phyloP scores from a whole-genome alignment of 2,113 vertebrate species.

The Loxodonta africana region DNA sequence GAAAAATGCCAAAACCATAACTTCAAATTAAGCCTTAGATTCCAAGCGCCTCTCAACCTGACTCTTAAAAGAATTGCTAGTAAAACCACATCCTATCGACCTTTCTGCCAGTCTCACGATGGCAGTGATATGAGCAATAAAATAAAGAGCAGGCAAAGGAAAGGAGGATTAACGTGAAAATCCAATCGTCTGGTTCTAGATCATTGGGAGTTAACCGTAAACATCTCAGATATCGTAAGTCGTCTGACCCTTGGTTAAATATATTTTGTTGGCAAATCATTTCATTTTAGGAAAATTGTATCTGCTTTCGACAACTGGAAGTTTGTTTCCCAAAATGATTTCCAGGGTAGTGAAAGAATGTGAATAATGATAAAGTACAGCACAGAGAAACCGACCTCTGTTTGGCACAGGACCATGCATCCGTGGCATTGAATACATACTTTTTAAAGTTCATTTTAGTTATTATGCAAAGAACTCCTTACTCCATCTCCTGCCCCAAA shows the following conservation, averaged over 20 bases:
- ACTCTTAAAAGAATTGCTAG: slow-evolving; percentile 67
- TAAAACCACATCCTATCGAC: slow-evolving; percentile 60
- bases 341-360: slow-evolving; percentile 68
- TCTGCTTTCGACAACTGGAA: slow-evolving; percentile 57
- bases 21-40: slow-evolving; percentile 56
- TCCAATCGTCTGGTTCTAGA: background rate
- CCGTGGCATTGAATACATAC: background rate
- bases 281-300: slow-evolving; percentile 66
- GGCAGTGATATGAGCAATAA: background rate
- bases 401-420: background rate
- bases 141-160: background rate
- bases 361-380: slow-evolving; percentile 60
- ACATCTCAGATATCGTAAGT: background rate
- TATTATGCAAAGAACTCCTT: slow-evolving; percentile 14
- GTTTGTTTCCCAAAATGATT: slow-evolving; percentile 67
- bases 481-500: background rate
- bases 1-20: slow-evolving; percentile 59
- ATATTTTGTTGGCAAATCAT: slow-evolving; percentile 58
- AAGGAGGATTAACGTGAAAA: slow-evolving; percentile 40
- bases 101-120: background rate
- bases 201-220: slow-evolving; percentile 36
- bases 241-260: slow-evolving; percentile 32
- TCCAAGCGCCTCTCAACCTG: slow-evolving; percentile 68
- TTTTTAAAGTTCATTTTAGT: background rate
- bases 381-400: background rate